A percentile compares a stretch with the other conserved stretches of the same genome.
Conservation (phyloP, 2,113 vertebrate species). For the Platichthys flesus region DNA sequence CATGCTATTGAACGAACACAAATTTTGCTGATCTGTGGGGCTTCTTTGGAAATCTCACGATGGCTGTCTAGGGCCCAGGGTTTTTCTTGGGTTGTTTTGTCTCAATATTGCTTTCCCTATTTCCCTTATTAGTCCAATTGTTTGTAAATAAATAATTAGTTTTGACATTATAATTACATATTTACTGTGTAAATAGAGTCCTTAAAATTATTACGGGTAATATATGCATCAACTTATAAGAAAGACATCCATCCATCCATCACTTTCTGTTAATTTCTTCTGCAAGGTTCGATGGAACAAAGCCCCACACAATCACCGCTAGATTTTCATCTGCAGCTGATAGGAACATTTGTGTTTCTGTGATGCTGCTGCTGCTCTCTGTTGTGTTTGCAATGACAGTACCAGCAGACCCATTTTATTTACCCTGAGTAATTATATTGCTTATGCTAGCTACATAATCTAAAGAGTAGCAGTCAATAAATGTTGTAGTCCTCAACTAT, state of each 20-base stretch:
- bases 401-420: slow-evolving; percentile 6
- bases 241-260: too few relatives aligned
- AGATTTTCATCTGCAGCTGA: slow-evolving; percentile 1
- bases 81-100: slow-evolving; percentile 13
- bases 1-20: neutral
- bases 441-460: neutral
- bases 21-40: slow-evolving; percentile 16
- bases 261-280: too few relatives aligned
- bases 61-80: neutral
- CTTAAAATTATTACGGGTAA: too few relatives aligned
- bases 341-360: neutral
- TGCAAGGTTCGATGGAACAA: neutral
- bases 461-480: neutral
- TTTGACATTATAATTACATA: too few relatives aligned
- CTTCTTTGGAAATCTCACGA: slow-evolving; percentile 31
- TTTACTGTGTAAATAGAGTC: too few relatives aligned
- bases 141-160: too few relatives aligned
- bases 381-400: neutral
- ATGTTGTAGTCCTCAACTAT: neutral
- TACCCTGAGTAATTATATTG: neutral
- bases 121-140: neutral
- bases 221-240: too few relatives aligned
- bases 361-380: too few relatives aligned
- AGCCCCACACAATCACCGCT: neutral
- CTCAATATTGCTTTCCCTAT: neutral